A percentile compares a stretch with the other conserved stretches of the same genome.
Evolutionary conservation across 1,140 invertebrate genomes (phyloP).

Genomic region (Antheraea mylitta): DNA sequence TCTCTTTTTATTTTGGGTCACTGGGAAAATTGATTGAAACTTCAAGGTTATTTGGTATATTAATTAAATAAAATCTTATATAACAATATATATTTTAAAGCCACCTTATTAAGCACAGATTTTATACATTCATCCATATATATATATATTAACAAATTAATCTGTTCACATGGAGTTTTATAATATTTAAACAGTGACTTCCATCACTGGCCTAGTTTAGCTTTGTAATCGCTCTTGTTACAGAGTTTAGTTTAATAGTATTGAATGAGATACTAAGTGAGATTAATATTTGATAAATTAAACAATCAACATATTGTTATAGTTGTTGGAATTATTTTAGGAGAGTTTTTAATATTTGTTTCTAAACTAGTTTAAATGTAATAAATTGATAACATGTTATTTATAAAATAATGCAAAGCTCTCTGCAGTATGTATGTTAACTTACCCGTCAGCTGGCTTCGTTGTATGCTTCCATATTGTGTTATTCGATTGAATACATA

Average conservation of each 20-base stretch:
- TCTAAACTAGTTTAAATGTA: slow-evolving; percentile 44
- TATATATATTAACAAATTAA: no score
- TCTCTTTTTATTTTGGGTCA: not conserved
- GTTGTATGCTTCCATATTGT: slow-evolving; percentile 28
- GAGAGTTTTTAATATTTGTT: slow-evolving; percentile 74
- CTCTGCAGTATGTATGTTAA: slow-evolving; percentile 40
- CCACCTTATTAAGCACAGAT: no score
- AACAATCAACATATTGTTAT: slow-evolving; percentile 57
- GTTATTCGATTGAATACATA: not conserved
- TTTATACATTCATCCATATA: no score
- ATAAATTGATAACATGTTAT: slow-evolving; percentile 48
- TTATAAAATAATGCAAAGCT: slow-evolving; percentile 52
- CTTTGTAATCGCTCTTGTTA: slow-evolving; percentile 39
- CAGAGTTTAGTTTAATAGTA: slow-evolving; percentile 53
- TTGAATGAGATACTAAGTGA: slow-evolving; percentile 71
- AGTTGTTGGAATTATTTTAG: slow-evolving; percentile 73
- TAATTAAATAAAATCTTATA: no score
- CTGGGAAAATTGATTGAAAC: not conserved
- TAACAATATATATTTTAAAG: no score
- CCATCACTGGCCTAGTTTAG: slow-evolving; percentile 37
- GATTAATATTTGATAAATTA: slow-evolving; percentile 70
- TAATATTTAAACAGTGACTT: not conserved
- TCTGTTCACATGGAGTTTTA: not conserved
- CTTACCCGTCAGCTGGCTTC: slow-evolving; percentile 44
- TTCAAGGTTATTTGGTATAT: not conserved